phyloP scores from a whole-genome alignment of 2,113 vertebrate genomes.

The Mus spicilegus region DNA sequence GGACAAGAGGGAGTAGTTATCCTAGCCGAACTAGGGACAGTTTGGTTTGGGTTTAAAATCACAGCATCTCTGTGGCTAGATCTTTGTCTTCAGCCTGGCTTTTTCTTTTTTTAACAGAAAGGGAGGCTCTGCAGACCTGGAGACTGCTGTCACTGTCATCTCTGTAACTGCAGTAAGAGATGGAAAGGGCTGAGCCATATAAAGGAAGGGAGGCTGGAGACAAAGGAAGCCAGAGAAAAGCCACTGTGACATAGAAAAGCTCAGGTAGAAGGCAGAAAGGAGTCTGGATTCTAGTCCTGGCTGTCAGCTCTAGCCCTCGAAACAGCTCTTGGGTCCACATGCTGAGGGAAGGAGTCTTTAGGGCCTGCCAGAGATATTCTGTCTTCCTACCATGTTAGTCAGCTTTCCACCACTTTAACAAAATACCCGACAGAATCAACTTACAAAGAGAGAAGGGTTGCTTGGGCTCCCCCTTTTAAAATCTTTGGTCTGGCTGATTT shows the following conservation, averaged over 20 bases:
- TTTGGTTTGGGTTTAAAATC: not conserved
- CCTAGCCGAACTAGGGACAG: not conserved
- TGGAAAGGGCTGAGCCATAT: not conserved
- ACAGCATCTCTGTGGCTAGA: not conserved
- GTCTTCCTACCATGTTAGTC: not conserved
- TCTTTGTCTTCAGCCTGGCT: not conserved
- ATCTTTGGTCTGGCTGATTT: not conserved
- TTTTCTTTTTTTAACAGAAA: not conserved
- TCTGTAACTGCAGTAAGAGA: not conserved
- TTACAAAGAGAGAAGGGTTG: not conserved
- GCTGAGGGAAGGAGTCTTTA: not conserved
- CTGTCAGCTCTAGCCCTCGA: not conserved
- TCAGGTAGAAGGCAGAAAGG: not conserved
- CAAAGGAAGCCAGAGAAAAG: not conserved
- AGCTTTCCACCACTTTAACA: not conserved
- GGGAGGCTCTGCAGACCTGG: not conserved
- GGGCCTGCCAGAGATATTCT: not conserved
- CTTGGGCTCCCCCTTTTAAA: not conserved
- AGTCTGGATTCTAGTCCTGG: not conserved
- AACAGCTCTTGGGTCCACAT: not conserved
- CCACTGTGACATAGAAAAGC: not conserved
- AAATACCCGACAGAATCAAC: not conserved
- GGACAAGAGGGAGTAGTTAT: too few species aligned
- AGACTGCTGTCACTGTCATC: fast-evolving
- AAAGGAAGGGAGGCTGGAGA: not conserved